Conservation (phyloP, 2,888 invertebrate genomes). For the Tetragonisca angustula region DNA sequence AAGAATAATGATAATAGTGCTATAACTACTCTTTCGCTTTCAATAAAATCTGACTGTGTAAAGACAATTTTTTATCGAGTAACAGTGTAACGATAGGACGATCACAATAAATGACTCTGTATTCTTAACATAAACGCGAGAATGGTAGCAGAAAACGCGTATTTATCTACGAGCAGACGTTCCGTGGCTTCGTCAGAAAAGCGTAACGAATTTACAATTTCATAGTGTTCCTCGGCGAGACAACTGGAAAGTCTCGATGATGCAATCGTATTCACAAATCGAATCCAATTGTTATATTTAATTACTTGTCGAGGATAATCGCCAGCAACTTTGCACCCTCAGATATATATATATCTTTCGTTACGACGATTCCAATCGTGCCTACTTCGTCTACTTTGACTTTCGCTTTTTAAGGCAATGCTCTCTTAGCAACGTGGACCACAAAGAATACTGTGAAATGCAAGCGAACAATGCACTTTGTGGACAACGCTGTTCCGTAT, state of each 20-base stretch:
- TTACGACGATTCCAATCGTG: slow-evolving; percentile 37
- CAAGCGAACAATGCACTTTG: slow-evolving; percentile 33
- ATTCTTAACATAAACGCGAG: slow-evolving; percentile 58
- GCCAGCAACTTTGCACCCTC: not conserved
- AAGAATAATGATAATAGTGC: slow-evolving; percentile 39
- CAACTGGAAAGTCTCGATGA: not conserved
- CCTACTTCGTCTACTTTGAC: slow-evolving; percentile 44
- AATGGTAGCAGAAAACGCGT: slow-evolving; percentile 30
- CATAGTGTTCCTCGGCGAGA: not conserved
- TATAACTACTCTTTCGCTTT: slow-evolving; percentile 56
- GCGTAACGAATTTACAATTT: slow-evolving; percentile 24
- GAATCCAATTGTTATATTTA: not conserved
- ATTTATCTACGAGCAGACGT: slow-evolving; percentile 40
- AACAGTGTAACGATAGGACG: slow-evolving; percentile 64
- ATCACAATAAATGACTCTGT: slow-evolving; percentile 62
- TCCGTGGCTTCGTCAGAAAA: slow-evolving; percentile 29
- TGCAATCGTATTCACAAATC: not conserved
- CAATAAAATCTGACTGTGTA: slow-evolving; percentile 64
- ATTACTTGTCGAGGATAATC: not conserved
- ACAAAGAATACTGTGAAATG: slow-evolving; percentile 45
- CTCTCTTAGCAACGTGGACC: slow-evolving; percentile 43
- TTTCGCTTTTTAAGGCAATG: slow-evolving; percentile 63
- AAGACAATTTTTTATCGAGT: slow-evolving; percentile 63
- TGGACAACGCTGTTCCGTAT: slow-evolving; percentile 33
- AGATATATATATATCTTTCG: not conserved